Base-by-base conservation (phyloP, 1,140 invertebrate genomes). In the Drosophila varians region DNA sequence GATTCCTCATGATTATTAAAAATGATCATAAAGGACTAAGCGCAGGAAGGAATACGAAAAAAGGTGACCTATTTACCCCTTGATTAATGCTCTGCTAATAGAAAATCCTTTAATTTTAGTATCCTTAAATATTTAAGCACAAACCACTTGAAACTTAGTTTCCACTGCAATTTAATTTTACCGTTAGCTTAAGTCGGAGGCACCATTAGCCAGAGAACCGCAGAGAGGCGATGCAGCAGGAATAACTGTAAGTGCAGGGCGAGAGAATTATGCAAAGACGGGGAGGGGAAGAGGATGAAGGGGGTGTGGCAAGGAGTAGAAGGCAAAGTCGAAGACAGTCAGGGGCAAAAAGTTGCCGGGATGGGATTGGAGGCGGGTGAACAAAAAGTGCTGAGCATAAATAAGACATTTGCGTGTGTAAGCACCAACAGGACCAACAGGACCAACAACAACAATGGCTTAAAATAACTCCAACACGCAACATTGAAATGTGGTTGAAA, bases 391-490 rank as follows among this genome's bases (percentile, higher is more conserved):
- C 80, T 86, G 80, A 88, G 82, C 82, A 86, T 86, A 87, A 86
- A 86, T 86, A 86, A 86, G 82, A 86, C 82, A 87, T 86, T 84
- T 84, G 80, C 80, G 80, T 79, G 80, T 84, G 80, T 73, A 79
- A 84, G 75, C 79, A 79, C 28, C 31, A 61, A 31, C 45, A 48
- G 19, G n/a, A n/a, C n/a, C 51, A 61, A 26, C 36, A 45, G 46
- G 16, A 45, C 52, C 49, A 61, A 25, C 68, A 78, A 72, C 68
- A 82, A 61, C 54, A 73, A 56, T 48, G 66, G 56, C 72, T 86
- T 80, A 64, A 74, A 87, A 87, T 87, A 87, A 70, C 76, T 80
- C 62, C 46, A 54, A 42, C 46, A 73, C 51, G 47, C 60, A 69
- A 68, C 71, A 74, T 70, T 62, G 57, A 51, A 77, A 73, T 47